Evolutionary conservation across 2,888 invertebrate species (phyloP), one percentile per base, ranked within the genome.

Genomic region (Tinea pellionella): DNA sequence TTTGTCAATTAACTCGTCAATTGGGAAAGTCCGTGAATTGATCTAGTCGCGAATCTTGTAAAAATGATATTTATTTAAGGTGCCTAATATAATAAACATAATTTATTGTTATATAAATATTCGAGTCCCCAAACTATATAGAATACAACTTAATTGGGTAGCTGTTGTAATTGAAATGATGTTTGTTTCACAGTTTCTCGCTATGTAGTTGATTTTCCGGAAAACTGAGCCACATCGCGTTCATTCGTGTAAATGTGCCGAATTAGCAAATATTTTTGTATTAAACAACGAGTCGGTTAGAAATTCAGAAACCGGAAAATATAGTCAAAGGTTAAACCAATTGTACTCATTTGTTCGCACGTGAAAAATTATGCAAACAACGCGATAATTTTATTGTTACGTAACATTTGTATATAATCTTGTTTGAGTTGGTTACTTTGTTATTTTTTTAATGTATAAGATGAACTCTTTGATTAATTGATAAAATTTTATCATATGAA

Each of bases 241-340:
- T 37, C 2, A 9, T 37, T 37, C 2, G 37, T 37, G 37, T 37
- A n/a, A 37, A 37, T 37, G 37, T 37, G 9, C 37, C 37, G 37
- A 37, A 37, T 37, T 37, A 37, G 37, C 37, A 37, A 37, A 37
- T 37, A 37, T 37, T 37, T 2, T 37, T 37, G 37, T 9, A 37
- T 37, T 37, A 37, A 37, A 37, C 37, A 37, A 37, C 37, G 37
- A 37, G 37, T 37, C 37, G 37, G 47, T 47, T 47, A 16, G 47
- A 16, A 16, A 47, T 16, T 47, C 16, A 47, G 47, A 47, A 47
- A 47, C 47, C 47, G 47, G 47, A 47, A 47, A 47, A 47, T 47
- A 15, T 47, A 15, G 47, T 15, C 47, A 47, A 47, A 47, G 47
- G 47, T 47, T 47, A 47, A 47, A 47, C n/a, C 47, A 47, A 47